These are phyloP conservation scores for Peribatodes rhomboidaria DNA, from an alignment of 2,888 invertebrate species.

Conservation along the genomic window DNA sequence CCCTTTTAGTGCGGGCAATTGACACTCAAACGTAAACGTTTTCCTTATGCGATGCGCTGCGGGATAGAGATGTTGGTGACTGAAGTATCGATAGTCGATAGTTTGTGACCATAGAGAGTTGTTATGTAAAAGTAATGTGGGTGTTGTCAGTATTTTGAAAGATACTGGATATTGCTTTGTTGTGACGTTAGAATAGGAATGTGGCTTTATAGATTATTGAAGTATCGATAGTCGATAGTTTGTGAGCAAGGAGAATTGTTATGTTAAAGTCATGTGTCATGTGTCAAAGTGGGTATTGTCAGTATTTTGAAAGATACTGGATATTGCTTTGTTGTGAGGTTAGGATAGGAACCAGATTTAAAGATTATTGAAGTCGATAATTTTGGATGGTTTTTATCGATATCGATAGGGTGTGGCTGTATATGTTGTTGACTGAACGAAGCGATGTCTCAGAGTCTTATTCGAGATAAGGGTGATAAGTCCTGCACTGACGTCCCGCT, in stretches of 20 bases:
- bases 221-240: neutral
- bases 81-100: constrained; percentile 7
- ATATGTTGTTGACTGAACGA: no score
- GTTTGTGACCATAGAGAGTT: no score
- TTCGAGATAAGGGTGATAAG: no score
- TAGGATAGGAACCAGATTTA: no score
- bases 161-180: neutral
- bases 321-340: neutral
- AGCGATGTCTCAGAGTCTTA: no score
- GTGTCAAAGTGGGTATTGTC: neutral
- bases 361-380: neutral
- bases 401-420: neutral
- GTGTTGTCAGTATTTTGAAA: constrained; percentile 6
- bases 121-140: neutral
- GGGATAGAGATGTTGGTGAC: constrained; percentile 12
- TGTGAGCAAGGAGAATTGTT: no score
- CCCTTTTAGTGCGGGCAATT: constrained; percentile 28
- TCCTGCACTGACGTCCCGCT: no score
- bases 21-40: constrained; percentile 27
- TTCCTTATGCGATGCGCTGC: constrained; percentile 25
- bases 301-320: constrained; percentile 6
- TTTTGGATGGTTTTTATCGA: no score
- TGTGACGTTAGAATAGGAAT: no score
- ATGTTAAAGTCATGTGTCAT: neutral
- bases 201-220: neutral